Percentiles rank a stretch among this genome's conserved stretches.
These are phyloP conservation scores for Mionectes macconnelli DNA, from an alignment of 2,113 vertebrate genomes.

Conservation along the genomic window DNA sequence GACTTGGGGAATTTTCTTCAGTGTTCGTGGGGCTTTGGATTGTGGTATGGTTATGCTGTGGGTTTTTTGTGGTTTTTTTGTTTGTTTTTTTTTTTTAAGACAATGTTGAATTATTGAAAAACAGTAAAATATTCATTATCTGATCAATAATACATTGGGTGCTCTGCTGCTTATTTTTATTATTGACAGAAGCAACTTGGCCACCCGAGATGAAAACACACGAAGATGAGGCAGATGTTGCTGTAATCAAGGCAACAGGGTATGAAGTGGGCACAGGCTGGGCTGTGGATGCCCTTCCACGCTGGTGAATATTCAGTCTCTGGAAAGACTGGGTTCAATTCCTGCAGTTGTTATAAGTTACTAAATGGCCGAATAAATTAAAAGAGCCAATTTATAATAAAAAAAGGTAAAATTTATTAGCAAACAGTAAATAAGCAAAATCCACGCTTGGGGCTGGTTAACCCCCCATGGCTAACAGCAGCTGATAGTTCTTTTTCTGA, in stretches of 20 bases:
- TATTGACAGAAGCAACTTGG: slow-evolving; percentile 11
- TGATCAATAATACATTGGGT: slow-evolving; percentile 49
- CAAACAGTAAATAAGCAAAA: too few species aligned
- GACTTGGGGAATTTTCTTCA: not conserved
- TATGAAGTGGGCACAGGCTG: not conserved
- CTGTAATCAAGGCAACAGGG: not conserved
- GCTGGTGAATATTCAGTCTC: not conserved
- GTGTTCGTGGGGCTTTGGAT: not conserved
- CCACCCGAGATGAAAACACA: not conserved
- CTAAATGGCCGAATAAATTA: too few species aligned
- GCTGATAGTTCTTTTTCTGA: too few species aligned
- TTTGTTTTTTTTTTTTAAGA: not conserved
- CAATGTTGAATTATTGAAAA: slow-evolving; percentile 51
- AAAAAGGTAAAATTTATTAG: too few species aligned
- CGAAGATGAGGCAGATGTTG: not conserved
- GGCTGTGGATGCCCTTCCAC: not conserved
- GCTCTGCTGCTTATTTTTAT: slow-evolving; percentile 9
- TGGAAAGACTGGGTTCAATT: not conserved
- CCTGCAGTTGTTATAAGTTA: too few species aligned
- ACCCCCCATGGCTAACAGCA: too few species aligned
- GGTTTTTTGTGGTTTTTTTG: not conserved
- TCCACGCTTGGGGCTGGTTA: too few species aligned
- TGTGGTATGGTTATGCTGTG: too few species aligned
- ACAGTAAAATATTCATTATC: slow-evolving; percentile 49
- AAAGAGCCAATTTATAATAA: too few species aligned